Evolutionary conservation across 2,888 invertebrate genomes (phyloP), one percentile per base, ranked within the genome.

Genomic region (Volucella bombylans): DNA sequence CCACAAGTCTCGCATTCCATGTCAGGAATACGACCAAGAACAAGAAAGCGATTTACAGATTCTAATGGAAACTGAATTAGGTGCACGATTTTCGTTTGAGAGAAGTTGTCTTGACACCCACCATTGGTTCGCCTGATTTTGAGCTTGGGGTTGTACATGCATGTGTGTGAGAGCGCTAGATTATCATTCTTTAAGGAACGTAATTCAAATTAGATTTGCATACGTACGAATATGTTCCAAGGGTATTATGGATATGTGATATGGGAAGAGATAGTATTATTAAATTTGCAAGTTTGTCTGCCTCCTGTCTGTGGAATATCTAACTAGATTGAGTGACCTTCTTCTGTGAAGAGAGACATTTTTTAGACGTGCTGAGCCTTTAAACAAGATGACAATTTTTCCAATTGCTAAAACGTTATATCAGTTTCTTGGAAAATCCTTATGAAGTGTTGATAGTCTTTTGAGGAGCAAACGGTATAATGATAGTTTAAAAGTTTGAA

Each of bases 61-160:
- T 82, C 77, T 71, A 82, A 82, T 82, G 81, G 77, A 82, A 82
- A 77, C 76, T 77, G 81, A 77, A 82, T 82, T 82, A 82, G 81
- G 52, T 77, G 77, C 54, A 82, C 59, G 76, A 81, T 69, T 76
- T 76, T 76, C 76, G 64, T 80, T 80, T 80, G 73, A 73, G 62
- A 47, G 15, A 76, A 76, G 43, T 69, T 80, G 74, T 69, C 67
- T 52, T 39, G 9, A 23, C n/a, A 50, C 62, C 62, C 39, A 1
- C 4, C 8, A 18, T 50, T n/a, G 41, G 50, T 10, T 18, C 18
- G 18, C 18, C 18, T 18, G 18, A 18, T 18, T 18, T 18, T 12
- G 4, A 23, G 10, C 61, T 31, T 3, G 52, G 23, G 9, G 55
- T 8, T 14, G 2, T 10, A 57, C 55, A 39, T 55, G 38, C 10